These are phyloP conservation scores for Drosophila insularis DNA, from an alignment of 1,140 invertebrate species.

Conservation along the genomic window DNA sequence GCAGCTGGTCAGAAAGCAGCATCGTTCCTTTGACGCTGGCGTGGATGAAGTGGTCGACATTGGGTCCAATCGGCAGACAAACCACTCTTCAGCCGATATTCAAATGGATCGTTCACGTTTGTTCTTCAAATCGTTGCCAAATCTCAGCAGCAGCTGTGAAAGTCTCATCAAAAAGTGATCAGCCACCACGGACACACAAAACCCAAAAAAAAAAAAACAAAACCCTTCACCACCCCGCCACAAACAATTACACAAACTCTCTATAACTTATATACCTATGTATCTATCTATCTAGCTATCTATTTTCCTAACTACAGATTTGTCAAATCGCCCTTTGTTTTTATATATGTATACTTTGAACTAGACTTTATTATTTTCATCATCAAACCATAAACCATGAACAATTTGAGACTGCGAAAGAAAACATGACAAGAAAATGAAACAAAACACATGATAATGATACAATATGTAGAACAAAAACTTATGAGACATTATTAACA, in stretches of 20 bases:
- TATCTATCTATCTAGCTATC: conserved; percentile 22
- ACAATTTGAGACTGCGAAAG: conserved; percentile 77
- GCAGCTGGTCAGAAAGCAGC: conserved; percentile 31
- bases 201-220: no score
- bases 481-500: conserved; percentile 16
- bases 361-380: conserved; percentile 19
- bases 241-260: not conserved
- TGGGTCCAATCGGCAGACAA: conserved; percentile 7
- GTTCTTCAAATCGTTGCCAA: conserved; percentile 86
- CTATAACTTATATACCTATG: not conserved
- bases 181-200: not conserved
- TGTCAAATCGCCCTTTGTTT: conserved; percentile 17
- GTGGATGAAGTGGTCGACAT: conserved; percentile 3
- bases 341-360: conserved; percentile 16
- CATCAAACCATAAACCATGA: conserved; percentile 63
- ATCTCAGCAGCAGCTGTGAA: conserved; percentile 86
- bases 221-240: conserved; percentile 12
- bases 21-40: conserved; percentile 63
- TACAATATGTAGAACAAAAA: conserved; percentile 41
- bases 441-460: conserved; percentile 39
- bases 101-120: conserved; percentile 70
- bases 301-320: conserved; percentile 8
- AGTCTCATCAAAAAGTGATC: conserved; percentile 84
- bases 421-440: conserved; percentile 39
- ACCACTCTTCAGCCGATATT: conserved; percentile 31